Evolutionary conservation across 2,888 invertebrate species (phyloP).

Genomic region (Coelinius sp.): DNA sequence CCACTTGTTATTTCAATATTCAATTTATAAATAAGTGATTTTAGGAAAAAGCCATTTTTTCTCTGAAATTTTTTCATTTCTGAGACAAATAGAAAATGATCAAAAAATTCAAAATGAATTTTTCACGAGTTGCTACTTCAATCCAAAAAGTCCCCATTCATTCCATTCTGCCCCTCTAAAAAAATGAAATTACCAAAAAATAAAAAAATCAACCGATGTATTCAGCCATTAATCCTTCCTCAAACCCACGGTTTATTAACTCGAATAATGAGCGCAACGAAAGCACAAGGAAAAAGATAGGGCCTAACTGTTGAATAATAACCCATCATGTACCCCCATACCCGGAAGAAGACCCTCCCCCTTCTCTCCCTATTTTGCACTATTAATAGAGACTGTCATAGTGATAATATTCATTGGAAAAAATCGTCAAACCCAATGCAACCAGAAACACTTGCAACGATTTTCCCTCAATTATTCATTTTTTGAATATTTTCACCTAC

Average conservation of each 20-base stretch:
- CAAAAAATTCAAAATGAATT: too few relatives aligned
- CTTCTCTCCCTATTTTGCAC: background rate
- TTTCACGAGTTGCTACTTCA: too few relatives aligned
- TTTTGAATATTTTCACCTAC: background rate
- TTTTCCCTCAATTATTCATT: background rate
- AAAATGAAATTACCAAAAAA: background rate
- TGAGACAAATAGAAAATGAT: too few relatives aligned
- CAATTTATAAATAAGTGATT: too few relatives aligned
- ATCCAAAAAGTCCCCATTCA: too few relatives aligned
- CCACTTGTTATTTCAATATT: too few relatives aligned
- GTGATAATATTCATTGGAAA: constrained; percentile 6
- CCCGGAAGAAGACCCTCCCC: constrained; percentile 28
- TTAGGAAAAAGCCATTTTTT: too few relatives aligned
- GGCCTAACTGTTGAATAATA: background rate
- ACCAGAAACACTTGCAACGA: background rate
- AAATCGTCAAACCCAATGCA: background rate
- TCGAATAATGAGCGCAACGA: constrained; percentile 27
- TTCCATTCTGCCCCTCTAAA: background rate
- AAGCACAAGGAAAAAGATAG: constrained; percentile 30
- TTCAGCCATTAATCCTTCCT: background rate
- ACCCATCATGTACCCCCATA: background rate
- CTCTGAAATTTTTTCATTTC: too few relatives aligned
- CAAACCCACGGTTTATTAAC: constrained; percentile 27
- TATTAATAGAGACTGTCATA: constrained; percentile 16
- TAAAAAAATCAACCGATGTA: background rate